Evolutionary conservation across 2,888 invertebrate species (phyloP).

Genomic region (Mesorhabditis belari): DNA sequence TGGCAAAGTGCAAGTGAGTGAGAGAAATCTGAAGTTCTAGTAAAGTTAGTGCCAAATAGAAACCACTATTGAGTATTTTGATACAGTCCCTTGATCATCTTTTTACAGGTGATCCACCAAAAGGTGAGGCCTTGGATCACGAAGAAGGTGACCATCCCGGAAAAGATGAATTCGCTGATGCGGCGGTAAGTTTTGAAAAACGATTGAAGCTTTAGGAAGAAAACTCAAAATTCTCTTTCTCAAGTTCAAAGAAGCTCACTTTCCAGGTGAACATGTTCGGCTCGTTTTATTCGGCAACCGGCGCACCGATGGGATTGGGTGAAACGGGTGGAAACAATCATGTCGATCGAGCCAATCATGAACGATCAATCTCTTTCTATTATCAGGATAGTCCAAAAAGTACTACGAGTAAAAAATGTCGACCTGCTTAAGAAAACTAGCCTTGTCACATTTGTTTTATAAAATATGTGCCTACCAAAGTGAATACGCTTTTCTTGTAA

Average conservation of each 20-base stretch:
- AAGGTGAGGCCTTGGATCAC: not conserved
- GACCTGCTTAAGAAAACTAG: not conserved
- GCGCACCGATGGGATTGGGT: not conserved
- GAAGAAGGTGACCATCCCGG: not conserved
- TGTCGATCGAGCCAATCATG: conserved; percentile 8
- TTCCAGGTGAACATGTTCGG: not conserved
- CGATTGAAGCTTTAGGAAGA: too few species aligned
- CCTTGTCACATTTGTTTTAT: not conserved
- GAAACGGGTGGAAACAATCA: not conserved
- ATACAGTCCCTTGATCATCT: too few species aligned
- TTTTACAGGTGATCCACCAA: not conserved
- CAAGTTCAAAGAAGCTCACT: too few species aligned
- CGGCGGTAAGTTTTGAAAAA: not conserved
- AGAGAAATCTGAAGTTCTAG: not conserved
- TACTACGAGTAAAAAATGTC: not conserved
- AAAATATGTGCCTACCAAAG: not conserved
- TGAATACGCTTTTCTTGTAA: not conserved
- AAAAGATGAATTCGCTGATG: not conserved
- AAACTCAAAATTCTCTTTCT: too few species aligned
- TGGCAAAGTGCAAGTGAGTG: conserved; percentile 33
- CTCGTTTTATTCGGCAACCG: not conserved
- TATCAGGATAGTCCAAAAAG: conserved; percentile 8
- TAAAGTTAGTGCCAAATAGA: not conserved
- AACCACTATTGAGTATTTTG: too few species aligned
- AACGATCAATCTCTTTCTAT: conserved; percentile 27